A percentile compares a stretch with the other conserved stretches of the same genome.
Conservation (phyloP, 2,113 vertebrate species). For the Epinephelus cyanopodus region DNA sequence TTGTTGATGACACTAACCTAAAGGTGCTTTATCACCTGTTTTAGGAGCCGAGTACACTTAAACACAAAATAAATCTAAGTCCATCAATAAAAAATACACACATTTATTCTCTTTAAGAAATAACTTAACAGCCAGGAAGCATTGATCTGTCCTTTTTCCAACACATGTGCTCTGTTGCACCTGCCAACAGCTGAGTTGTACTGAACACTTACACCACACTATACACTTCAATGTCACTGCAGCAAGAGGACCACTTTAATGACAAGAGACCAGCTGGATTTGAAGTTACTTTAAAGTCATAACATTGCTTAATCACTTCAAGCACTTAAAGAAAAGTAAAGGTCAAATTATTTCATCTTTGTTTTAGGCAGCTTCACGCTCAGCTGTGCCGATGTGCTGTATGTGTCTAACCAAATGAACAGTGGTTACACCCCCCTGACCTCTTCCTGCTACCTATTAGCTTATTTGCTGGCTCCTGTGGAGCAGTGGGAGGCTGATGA, state of each 20-base stretch:
- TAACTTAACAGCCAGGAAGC: not conserved
- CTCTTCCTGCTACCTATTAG: constrained; percentile 1
- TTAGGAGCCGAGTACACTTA: not conserved
- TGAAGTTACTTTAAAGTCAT: not conserved
- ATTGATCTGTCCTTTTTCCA: not conserved
- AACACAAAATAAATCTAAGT: not conserved
- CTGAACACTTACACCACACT: not conserved
- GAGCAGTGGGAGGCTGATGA: constrained; percentile 2
- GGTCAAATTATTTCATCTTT: not conserved
- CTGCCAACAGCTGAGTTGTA: not conserved
- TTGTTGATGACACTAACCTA: not conserved
- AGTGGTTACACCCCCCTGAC: not conserved
- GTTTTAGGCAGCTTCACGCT: not conserved
- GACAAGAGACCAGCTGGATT: not conserved
- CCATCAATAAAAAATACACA: not conserved
- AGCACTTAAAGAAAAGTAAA: not conserved
- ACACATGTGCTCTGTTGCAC: not conserved
- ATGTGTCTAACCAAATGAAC: not conserved
- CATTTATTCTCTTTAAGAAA: not conserved
- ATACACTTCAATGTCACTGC: not conserved
- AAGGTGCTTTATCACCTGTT: not conserved
- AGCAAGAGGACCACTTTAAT: not conserved
- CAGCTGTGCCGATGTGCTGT: not conserved
- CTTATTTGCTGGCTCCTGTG: not conserved
- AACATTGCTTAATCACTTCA: not conserved